Base-by-base conservation (phyloP, 2,888 invertebrate genomes). In the Mellilla xanthometata region DNA sequence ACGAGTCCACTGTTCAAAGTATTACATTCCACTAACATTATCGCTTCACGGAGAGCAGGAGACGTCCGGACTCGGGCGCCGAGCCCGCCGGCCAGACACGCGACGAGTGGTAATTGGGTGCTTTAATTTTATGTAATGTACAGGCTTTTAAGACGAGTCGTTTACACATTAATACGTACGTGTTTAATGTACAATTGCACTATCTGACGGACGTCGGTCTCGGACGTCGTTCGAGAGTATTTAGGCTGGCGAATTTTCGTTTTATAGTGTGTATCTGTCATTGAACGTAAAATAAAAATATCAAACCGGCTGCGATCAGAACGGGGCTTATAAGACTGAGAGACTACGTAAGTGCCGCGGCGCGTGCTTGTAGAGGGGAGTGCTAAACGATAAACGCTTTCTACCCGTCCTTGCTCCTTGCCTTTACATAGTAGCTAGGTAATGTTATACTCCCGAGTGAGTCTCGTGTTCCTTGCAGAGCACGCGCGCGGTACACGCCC, bases 321-420 rank as follows among this genome's bases (percentile, higher is more conserved):
- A 76, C 74, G 76, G 81, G 78, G 81, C 80, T 75, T 75, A 86
- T 83, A 88, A 88, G 87, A 88, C 87, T 88, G 87, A 87, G 73
- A 81, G 72, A 82, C 73, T 82, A 86, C 82, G 85, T 85, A 86
- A 82, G 69, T 76, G 76, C 79, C 80, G 73, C 76, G 78, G 86
- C 80, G 78, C 81, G 74, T 79, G 78, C 80, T 81, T 81, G 78
- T 83, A 78, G 76, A 52, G 76, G 80, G 75, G 80, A 81, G 81
- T 79, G 68, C 60, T 65, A 77, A 78, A 83, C 76, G 72, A 81
- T 75, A 81, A 80, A 82, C 80, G 86, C 87, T 88, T 86, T 85
- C 79, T 81, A 84, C 88, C 88, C 88, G 88, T 88, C 88, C 88
- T 88, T 81, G 78, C 83, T 84, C 85, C 86, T 87, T 84, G 88